Conservation (phyloP, 2,797 vertebrate species). For the Synanceia verrucosa region DNA sequence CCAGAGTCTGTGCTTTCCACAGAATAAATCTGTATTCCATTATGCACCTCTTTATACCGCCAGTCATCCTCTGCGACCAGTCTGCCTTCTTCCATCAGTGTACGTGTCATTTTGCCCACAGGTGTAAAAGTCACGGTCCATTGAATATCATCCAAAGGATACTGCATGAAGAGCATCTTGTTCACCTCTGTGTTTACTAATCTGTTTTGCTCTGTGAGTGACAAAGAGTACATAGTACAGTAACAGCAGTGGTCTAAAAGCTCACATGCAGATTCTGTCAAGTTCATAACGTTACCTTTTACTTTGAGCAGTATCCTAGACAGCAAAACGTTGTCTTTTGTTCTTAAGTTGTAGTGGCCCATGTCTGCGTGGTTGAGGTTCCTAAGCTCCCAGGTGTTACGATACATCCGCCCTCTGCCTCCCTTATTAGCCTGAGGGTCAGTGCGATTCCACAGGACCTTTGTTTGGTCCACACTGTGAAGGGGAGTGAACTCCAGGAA, state of each 20-base stretch:
- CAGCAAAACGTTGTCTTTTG: neutral
- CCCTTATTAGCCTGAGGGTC: neutral
- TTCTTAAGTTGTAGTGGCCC: slow-evolving; percentile 57
- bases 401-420: neutral
- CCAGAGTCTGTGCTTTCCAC: neutral
- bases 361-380: slow-evolving; percentile 35
- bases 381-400: accelerated
- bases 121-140: slow-evolving; percentile 20
- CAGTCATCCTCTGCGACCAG: accelerated
- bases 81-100: accelerated
- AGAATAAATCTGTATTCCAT: neutral
- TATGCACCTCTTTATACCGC: accelerated
- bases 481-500: slow-evolving; percentile 42
- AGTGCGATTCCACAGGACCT: slow-evolving; percentile 58
- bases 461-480: accelerated
- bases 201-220: neutral
- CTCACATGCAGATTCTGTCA: neutral
- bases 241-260: neutral
- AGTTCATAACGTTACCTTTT: slow-evolving; percentile 42
- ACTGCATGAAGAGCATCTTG: accelerated
- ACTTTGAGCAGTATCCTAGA: slow-evolving; percentile 20
- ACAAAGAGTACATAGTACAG: neutral
- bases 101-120: accelerated
- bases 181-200: accelerated
- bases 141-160: accelerated